Base-by-base conservation (phyloP, 2,888 invertebrate species). In the Dysmachus trigonus region DNA sequence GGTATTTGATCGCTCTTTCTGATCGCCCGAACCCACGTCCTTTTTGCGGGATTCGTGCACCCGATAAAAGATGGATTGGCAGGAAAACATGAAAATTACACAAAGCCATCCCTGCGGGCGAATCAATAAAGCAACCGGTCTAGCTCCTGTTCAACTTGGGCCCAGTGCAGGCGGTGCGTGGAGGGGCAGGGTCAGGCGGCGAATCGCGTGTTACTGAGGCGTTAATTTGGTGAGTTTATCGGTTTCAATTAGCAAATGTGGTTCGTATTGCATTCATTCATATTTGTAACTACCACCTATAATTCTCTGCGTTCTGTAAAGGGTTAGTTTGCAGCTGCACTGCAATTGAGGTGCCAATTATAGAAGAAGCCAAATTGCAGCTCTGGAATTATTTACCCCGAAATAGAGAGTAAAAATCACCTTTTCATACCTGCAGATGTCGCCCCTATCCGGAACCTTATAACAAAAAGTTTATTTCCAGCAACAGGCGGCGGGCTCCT, bases 81-180 rank as follows among this genome's bases (percentile, higher is more conserved):
- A 41, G 77, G 77, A 77, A 47, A 77, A 77, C 77, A 77, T 15
- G 77, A 30, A 77, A 77, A 77, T 77, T 47, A 76, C 76, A 76
- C 76, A 77, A 77, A 77, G 41, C 77, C 22, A 41, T 27, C 77
- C 77, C 47, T 77, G 77, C 27, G 47, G 47, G 10, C n/a, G 27
- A 47, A 27, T 77, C 77, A 76, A 35, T 38, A 76, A 18, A 15
- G 5, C 15, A 76, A 18, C 74, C 18, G 8, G 38, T 74, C 33
- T 31, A 13, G 8, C 22, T 62, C 13, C 27, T 1, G 10, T 27
- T 76, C 1, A 33, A 33, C 33, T 31, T 8, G 30, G 8, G 27
- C 13, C 38, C 13, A 41, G 3, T 41, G 38, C 3, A 41, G 38
- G 3, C 38, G 10, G 31, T n/a, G n/a, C n/a, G n/a, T 18, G 33